A percentile compares a stretch with the other conserved stretches of the same genome.
These are phyloP conservation scores for Tiphia femorata DNA, from an alignment of 2,888 invertebrate genomes.

Conservation along the genomic window DNA sequence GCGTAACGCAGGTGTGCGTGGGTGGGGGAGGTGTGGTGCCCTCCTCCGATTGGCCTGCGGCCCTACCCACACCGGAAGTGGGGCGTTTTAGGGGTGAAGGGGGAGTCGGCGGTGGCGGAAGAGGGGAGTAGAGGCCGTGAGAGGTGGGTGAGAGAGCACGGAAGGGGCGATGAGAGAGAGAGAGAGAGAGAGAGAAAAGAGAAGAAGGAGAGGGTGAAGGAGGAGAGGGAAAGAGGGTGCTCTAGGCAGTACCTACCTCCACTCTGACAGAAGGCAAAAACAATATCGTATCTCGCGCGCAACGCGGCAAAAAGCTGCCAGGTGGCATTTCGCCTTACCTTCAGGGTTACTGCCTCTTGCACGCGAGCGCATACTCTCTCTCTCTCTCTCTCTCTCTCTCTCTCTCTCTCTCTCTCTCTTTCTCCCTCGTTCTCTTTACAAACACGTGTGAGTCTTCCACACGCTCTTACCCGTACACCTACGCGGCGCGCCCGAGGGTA, in stretches of 20 bases:
- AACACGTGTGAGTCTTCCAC: too few species aligned
- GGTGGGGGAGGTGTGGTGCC: conserved; percentile 65
- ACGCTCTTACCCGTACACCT: too few species aligned
- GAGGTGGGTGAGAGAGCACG: conserved; percentile 7
- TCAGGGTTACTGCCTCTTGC: conserved; percentile 58
- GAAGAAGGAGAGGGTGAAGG: conserved; percentile 4
- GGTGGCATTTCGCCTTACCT: conserved; percentile 67
- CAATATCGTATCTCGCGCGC: conserved; percentile 61
- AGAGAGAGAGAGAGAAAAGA: conserved; percentile 7
- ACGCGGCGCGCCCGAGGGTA: too few species aligned
- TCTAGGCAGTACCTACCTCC: conserved; percentile 25
- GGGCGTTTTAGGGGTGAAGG: too few species aligned
- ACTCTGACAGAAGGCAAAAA: conserved; percentile 53
- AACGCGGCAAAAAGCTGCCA: conserved; percentile 65
- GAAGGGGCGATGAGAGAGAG: conserved; percentile 13
- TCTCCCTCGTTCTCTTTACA: too few species aligned
- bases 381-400: too few species aligned
- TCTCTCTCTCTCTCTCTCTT: too few species aligned
- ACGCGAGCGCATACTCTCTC: conserved; percentile 31
- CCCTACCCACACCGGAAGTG: conserved; percentile 55
- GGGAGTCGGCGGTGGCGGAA: conserved; percentile 12
- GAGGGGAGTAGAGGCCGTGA: conserved; percentile 18
- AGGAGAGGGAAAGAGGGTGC: conserved; percentile 15
- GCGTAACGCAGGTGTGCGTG: conserved; percentile 68
- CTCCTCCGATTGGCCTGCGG: conserved; percentile 53